Evolutionary conservation across 2,888 invertebrate species (phyloP).

Genomic region (Conomelus anceps): DNA sequence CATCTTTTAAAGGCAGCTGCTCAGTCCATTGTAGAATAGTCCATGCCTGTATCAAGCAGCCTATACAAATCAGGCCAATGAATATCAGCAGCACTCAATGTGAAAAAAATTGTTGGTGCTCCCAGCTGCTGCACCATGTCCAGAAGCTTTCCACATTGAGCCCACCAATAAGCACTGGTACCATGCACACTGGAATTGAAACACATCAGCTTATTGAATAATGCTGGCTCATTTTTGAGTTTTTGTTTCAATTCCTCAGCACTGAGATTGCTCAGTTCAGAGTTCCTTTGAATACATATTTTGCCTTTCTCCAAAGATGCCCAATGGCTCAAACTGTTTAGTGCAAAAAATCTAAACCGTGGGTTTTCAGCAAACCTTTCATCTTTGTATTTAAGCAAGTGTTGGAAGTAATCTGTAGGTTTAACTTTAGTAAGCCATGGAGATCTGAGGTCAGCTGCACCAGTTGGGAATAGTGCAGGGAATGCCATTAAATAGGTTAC

Average conservation of each 20-base stretch:
- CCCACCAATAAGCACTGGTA: background rate
- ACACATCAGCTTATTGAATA: constrained; percentile 20
- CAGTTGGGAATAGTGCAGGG: constrained; percentile 21
- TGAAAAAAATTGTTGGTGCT: constrained; percentile 27
- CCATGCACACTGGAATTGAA: constrained; percentile 18
- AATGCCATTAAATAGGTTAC: no score
- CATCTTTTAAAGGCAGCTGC: background rate
- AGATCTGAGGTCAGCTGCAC: constrained; percentile 15
- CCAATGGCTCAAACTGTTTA: background rate
- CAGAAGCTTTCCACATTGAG: no score
- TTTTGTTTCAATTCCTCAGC: background rate
- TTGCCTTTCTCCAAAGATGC: background rate
- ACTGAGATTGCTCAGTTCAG: no score
- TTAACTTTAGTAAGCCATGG: background rate
- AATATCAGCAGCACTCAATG: constrained; percentile 28
- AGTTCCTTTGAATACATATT: no score
- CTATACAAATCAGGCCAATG: constrained; percentile 26
- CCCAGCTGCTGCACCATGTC: no score
- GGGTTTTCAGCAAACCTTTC: constrained; percentile 9
- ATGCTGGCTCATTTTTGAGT: constrained; percentile 1
- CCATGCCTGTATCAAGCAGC: background rate
- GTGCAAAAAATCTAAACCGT: constrained; percentile 13
- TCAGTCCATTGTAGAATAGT: background rate
- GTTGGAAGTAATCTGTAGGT: constrained; percentile 5
- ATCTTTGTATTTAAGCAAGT: constrained; percentile 4